Percentiles rank a stretch among this genome's conserved stretches.
Evolutionary conservation across 1,140 invertebrate genomes (phyloP).

Genomic region (Lethrus apterus): DNA sequence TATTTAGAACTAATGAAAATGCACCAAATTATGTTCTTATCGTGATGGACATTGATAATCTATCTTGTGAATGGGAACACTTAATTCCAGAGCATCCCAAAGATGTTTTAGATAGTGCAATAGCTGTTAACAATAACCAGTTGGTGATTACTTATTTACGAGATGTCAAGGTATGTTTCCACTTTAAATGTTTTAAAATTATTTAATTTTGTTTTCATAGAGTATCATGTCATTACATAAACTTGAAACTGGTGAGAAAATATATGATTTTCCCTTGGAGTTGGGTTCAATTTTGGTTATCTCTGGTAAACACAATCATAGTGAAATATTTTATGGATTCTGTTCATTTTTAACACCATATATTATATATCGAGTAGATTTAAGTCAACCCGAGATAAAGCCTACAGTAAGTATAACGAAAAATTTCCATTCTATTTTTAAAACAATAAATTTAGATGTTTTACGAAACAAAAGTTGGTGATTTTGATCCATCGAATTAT

Average conservation of each 20-base stretch:
- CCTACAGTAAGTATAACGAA: constrained; percentile 52
- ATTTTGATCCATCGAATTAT: constrained; percentile 75
- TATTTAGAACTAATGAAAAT: constrained; percentile 91
- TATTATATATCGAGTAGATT: constrained; percentile 82
- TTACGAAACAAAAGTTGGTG: constrained; percentile 74
- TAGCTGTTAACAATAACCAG: constrained; percentile 76
- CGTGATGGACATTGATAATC: constrained; percentile 79
- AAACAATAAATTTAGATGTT: constrained; percentile 57
- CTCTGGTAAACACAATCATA: constrained; percentile 76
- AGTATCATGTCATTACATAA: constrained; percentile 66
- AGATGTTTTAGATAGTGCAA: constrained; percentile 85
- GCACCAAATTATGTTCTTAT: constrained; percentile 87
- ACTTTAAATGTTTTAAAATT: background rate
- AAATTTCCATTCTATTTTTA: constrained; percentile 13
- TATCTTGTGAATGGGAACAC: constrained; percentile 69
- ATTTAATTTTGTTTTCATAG: constrained; percentile 1
- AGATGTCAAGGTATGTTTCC: constrained; percentile 79
- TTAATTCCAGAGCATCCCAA: constrained; percentile 78
- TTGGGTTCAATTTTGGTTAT: constrained; percentile 81
- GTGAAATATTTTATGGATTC: constrained; percentile 91
- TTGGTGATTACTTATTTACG: constrained; percentile 86
- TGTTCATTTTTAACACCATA: constrained; percentile 89
- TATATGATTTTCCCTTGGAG: constrained; percentile 70
- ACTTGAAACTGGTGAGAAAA: constrained; percentile 62
- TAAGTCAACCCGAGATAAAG: constrained; percentile 55